phyloP scores from a whole-genome alignment of 2,113 vertebrate species.

The Mustela lutreola region DNA sequence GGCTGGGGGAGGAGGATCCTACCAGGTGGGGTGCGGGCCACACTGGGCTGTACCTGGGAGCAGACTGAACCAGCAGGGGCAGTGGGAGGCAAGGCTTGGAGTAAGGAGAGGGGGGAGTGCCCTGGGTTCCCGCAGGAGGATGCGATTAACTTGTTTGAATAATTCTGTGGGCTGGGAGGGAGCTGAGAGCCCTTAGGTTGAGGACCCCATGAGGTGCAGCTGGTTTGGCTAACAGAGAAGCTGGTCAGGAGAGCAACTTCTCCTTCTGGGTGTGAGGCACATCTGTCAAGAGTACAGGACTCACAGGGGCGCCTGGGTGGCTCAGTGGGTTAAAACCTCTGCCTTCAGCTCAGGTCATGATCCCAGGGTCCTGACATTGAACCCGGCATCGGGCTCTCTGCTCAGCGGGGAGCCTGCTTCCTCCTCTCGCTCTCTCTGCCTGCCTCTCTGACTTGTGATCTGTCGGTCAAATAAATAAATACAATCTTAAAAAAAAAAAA shows the following conservation, averaged over 20 bases:
- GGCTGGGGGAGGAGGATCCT: background rate
- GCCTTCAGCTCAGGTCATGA: too few relatives aligned
- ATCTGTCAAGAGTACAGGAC: background rate
- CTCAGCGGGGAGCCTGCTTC: too few relatives aligned
- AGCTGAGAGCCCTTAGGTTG: background rate
- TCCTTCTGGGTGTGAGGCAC: background rate
- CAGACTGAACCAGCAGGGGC: background rate
- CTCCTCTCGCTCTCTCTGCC: too few relatives aligned
- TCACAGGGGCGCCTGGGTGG: too few relatives aligned
- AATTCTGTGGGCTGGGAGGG: background rate
- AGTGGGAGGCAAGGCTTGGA: background rate
- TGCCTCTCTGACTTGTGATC: too few relatives aligned
- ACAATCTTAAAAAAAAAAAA: too few relatives aligned
- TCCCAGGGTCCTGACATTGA: too few relatives aligned
- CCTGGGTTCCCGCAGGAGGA: background rate
- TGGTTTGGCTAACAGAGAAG: background rate
- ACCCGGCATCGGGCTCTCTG: too few relatives aligned
- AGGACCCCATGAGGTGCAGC: background rate
- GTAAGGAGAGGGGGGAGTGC: background rate
- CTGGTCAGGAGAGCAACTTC: background rate
- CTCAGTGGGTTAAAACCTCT: too few relatives aligned
- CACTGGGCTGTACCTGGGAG: background rate
- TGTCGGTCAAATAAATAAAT: too few relatives aligned
- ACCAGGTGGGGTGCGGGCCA: fast-evolving
- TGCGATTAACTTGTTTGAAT: background rate